A percentile compares a stretch with the other conserved stretches of the same genome.
Evolutionary conservation across 2,113 vertebrate genomes (phyloP).

Genomic region (Rallus limicola): DNA sequence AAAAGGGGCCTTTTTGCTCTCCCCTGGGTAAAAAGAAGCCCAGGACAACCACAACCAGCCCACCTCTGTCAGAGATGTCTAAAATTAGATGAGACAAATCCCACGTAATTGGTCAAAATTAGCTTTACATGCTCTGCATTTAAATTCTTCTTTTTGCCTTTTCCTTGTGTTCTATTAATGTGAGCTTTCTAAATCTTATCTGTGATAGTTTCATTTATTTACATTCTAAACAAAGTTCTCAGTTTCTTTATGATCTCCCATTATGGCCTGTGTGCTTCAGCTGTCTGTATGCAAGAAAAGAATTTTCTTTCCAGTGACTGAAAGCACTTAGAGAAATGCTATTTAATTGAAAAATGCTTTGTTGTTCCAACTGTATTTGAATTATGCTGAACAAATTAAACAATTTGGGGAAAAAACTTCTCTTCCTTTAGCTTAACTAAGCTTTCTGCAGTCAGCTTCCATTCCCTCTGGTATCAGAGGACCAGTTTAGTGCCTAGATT

Average conservation of each 20-base stretch:
- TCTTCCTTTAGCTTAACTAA: not conserved
- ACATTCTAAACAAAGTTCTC: not conserved
- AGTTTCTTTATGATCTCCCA: not conserved
- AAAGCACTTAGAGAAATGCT: not conserved
- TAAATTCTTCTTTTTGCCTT: not conserved
- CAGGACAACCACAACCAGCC: not conserved
- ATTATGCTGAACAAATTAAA: not conserved
- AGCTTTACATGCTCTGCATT: not conserved
- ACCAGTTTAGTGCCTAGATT: not conserved
- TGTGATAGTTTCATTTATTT: not conserved
- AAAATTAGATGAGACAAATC: constrained; percentile 28
- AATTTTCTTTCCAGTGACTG: not conserved
- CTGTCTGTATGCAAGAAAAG: not conserved
- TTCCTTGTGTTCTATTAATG: not conserved
- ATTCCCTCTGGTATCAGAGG: not conserved
- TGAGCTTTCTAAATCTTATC: not conserved
- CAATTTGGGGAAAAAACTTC: not conserved
- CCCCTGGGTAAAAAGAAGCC: not conserved
- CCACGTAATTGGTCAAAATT: constrained; percentile 16
- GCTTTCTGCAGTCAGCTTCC: not conserved
- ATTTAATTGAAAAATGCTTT: not conserved
- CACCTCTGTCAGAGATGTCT: not conserved
- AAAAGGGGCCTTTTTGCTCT: not conserved
- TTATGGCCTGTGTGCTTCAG: not conserved
- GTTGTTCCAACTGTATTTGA: not conserved